Evolutionary conservation across 2,113 vertebrate species (phyloP).

Genomic region (Lynx canadensis): DNA sequence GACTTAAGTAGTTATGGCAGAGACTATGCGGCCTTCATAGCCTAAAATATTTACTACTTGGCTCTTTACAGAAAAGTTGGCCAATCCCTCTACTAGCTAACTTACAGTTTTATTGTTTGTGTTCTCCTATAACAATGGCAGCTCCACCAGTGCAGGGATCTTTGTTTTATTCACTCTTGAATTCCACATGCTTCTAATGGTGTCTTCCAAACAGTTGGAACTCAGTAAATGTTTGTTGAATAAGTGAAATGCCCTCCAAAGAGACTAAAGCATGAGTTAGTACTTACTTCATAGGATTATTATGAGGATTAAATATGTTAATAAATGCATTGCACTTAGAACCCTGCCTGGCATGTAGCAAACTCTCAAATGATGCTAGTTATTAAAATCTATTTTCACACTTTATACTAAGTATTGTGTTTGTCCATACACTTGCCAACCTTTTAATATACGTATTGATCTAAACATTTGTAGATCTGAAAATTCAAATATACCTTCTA

Average conservation of each 20-base stretch:
- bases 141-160: not conserved
- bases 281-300: not conserved
- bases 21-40: not conserved
- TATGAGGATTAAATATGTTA: not conserved
- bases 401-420: not conserved
- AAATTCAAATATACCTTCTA: not conserved
- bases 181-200: not conserved
- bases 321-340: not conserved
- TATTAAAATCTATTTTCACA: not conserved
- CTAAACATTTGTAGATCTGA: slow-evolving; percentile 19
- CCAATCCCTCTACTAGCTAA: not conserved
- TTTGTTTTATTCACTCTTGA: slow-evolving; percentile 22
- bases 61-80: not conserved
- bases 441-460: not conserved
- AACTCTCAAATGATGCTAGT: not conserved
- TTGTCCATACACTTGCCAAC: not conserved
- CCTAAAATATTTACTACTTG: not conserved
- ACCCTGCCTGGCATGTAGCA: not conserved
- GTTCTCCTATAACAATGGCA: not conserved
- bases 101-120: slow-evolving; percentile 17
- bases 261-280: not conserved
- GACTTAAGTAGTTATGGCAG: not conserved
- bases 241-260: not conserved
- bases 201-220: not conserved
- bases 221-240: slow-evolving; percentile 18